A percentile compares a stretch with the other conserved stretches of the same genome.
Conservation (phyloP, 2,113 vertebrate species). For the Kobus ellipsiprymnus region DNA sequence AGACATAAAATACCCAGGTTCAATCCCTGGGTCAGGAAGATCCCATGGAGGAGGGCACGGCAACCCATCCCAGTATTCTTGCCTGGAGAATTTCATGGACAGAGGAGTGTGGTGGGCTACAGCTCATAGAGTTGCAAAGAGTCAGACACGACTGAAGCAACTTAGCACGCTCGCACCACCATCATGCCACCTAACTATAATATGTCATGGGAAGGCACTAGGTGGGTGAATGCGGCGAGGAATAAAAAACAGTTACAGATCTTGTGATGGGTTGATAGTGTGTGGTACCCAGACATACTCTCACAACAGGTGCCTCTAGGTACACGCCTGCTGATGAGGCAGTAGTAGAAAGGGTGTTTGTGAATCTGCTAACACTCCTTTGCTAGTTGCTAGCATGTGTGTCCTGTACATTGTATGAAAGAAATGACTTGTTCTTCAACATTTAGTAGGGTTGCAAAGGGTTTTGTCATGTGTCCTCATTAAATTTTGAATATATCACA, state of each 20-base stretch:
- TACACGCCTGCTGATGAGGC: background rate
- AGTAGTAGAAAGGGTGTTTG: background rate
- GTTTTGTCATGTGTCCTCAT: background rate
- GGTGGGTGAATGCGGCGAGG: background rate
- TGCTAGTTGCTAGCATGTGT: background rate
- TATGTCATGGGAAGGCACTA: background rate
- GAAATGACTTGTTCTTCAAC: background rate
- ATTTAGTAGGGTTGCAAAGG: background rate
- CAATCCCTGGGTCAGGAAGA: background rate
- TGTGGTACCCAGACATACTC: background rate
- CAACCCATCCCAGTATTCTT: background rate
- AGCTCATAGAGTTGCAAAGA: background rate
- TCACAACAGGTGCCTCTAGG: background rate
- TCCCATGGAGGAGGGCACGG: background rate
- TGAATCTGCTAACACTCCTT: background rate
- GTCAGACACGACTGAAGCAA: background rate
- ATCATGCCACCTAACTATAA: background rate
- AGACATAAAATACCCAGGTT: background rate
- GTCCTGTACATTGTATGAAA: background rate
- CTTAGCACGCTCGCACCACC: rapidly evolving
- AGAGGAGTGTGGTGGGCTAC: background rate
- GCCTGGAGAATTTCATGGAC: background rate
- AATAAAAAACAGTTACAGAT: background rate
- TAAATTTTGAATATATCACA: background rate
- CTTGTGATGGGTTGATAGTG: background rate